Base-by-base conservation (phyloP, 2,888 invertebrate species). In the Bimastos eiseni region DNA sequence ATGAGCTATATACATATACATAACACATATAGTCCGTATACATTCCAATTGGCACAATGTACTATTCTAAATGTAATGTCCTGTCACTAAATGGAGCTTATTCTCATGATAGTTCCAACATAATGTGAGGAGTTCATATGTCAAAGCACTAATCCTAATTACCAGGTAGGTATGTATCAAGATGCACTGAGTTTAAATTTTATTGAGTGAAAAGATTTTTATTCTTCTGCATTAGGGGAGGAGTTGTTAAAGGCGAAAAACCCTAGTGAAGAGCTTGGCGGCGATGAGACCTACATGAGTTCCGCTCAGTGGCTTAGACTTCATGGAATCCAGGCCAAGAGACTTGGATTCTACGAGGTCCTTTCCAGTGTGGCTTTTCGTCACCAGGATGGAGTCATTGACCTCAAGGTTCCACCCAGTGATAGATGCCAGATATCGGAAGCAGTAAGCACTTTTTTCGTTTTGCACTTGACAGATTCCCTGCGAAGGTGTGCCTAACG, bases 341-440 rank as follows among this genome's bases (percentile, higher is more conserved):
- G 93, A 90, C 93, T 95, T 8, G 94, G 94, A 70, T 93, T 95
- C 91, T 94, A 94, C 92, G 94, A 95, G 92, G 92, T 94, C 19
- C 93, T 95, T 55, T 91, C 93, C 21, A 93, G 93, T 30, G 95
- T 95, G 13, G 94, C 95, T 13, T 95, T 95, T 92, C 94, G 94
- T 91, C 95, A 95, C 92, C 93, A 93, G 89, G 95, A 95, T 90
- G 95, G 95, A 11, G 94, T 95, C 1, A 93, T 95, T 0, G 93
- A 94, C 90, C 89, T 95, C 21, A 93, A 94, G 92, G 92, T 93
- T 83, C 93, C 94, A 55, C 94, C 95, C 1, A 91, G 92, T 41
- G 91, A 92, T 36, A 92, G 93, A 41, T 92, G 93, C 84, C 93
- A 92, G 70, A 94, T 94, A 89, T 94, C 94, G 36, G 94, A 95